Percentiles rank a stretch among this genome's conserved stretches.
Evolutionary conservation across 2,113 vertebrate genomes (phyloP).

Genomic region (Empidonax traillii): DNA sequence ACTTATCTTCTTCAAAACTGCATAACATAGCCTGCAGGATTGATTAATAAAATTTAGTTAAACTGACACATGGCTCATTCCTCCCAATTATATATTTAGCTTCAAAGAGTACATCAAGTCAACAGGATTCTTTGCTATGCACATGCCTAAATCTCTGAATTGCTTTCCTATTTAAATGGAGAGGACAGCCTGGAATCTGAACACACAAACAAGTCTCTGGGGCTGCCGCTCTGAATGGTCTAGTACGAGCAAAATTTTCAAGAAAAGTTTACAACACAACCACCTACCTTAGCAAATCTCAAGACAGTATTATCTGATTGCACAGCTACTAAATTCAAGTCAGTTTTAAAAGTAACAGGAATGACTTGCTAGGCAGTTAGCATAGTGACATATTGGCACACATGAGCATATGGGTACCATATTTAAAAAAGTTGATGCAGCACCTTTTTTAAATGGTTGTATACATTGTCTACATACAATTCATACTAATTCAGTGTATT

Average conservation of each 20-base stretch:
- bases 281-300: background rate
- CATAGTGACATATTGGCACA: background rate
- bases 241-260: background rate
- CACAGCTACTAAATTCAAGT: background rate
- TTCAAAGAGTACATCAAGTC: background rate
- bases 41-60: background rate
- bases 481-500: background rate
- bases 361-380: background rate
- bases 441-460: background rate
- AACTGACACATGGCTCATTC: background rate
- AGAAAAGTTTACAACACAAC: background rate
- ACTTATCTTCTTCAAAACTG: background rate
- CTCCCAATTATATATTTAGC: background rate
- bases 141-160: background rate
- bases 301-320: background rate
- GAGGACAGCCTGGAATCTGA: background rate
- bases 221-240: background rate
- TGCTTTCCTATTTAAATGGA: background rate
- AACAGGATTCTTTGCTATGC: background rate
- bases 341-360: background rate
- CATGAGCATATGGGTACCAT: rapidly evolving
- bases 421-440: background rate
- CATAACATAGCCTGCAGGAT: background rate
- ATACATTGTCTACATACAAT: background rate
- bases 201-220: background rate